Conservation (phyloP, 1,140 invertebrate genomes). For the Pseudomyrmex flavicornis region DNA sequence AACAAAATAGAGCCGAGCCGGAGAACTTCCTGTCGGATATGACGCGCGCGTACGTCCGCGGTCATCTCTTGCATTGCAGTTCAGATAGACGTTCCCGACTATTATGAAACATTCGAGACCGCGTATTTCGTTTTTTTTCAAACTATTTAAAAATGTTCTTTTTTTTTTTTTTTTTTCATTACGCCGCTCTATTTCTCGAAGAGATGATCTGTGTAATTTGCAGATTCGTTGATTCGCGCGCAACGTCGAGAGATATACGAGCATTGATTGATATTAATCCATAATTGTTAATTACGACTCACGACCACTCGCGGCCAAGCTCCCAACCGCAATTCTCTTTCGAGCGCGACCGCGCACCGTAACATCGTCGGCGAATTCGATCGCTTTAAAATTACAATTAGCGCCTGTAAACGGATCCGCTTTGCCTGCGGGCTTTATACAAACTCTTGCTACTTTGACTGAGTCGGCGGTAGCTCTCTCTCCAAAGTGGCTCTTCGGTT, state of each 20-base stretch:
- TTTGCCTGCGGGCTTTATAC: constrained; percentile 48
- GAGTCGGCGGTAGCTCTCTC: constrained; percentile 5
- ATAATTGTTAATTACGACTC: constrained; percentile 73
- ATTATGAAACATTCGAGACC: background rate
- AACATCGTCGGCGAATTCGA: constrained; percentile 59
- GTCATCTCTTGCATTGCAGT: constrained; percentile 21
- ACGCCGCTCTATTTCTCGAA: background rate
- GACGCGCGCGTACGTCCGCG: background rate
- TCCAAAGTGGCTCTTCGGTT: constrained; percentile 18
- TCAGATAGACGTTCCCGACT: background rate
- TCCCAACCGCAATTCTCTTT: constrained; percentile 61
- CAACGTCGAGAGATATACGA: background rate
- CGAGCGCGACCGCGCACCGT: constrained; percentile 35
- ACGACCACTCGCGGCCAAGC: constrained; percentile 48
- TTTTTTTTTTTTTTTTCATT: background rate
- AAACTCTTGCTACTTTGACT: constrained; percentile 59
- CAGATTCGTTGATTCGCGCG: constrained; percentile 1
- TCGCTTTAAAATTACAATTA: constrained; percentile 70
- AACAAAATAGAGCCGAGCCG: constrained; percentile 32
- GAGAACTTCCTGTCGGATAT: constrained; percentile 32
- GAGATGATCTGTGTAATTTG: background rate
- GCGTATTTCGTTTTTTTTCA: background rate
- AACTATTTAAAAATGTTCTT: background rate
- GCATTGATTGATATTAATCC: constrained; percentile 72
- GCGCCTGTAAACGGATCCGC: constrained; percentile 59